Base-by-base conservation (phyloP, 2,888 invertebrate genomes). In the Terebella lapidaria region DNA sequence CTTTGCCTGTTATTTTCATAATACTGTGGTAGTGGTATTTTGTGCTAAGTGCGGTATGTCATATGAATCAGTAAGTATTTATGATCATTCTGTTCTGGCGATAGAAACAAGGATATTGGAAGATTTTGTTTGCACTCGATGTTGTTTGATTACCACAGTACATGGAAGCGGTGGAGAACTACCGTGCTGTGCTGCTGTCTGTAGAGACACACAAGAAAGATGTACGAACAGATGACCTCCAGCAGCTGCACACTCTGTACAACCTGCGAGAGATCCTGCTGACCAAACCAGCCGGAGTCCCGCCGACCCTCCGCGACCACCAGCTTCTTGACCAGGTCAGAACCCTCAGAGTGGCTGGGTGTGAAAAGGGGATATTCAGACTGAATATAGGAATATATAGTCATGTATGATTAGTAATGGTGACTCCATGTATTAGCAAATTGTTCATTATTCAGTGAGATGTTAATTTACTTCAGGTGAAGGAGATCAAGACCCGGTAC, bases 241-340 rank as follows among this genome's bases (percentile, higher is more conserved):
- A 84, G 73, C 83, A 86, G 71, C 85, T 89, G 26, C 90, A 90
- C 74, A 84, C 88, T 0, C 78, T 87, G 60, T 83, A 87, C 70
- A 89, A 89, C 77, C 80, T 88, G 54, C 81, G 85, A 2, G 84
- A 87, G 60, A 65, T 80, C 27, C 66, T 77, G 49, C 54, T 57
- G 3, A 55, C 67, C 2, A 74, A 79, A 2, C 71, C 71, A 10
- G 81, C n/a, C 4, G 59, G 79, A 4, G 74, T 84, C 2, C 73
- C 78, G 1, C 83, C 81, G 3, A 86, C 86, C 2, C 76, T 86
- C 5, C 71, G 84, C 54, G 86, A 87, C 71, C 76, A 75, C 45
- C 74, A 73, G 30, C 78, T 87, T 28, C 71, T 72, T 59, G 72
- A 78, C 22, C 84, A 86, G 73, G 64, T 66, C 20, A 47, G 56